Evolutionary conservation across 2,797 vertebrate genomes (phyloP).

Genomic region (Eutrigla gurnardus): DNA sequence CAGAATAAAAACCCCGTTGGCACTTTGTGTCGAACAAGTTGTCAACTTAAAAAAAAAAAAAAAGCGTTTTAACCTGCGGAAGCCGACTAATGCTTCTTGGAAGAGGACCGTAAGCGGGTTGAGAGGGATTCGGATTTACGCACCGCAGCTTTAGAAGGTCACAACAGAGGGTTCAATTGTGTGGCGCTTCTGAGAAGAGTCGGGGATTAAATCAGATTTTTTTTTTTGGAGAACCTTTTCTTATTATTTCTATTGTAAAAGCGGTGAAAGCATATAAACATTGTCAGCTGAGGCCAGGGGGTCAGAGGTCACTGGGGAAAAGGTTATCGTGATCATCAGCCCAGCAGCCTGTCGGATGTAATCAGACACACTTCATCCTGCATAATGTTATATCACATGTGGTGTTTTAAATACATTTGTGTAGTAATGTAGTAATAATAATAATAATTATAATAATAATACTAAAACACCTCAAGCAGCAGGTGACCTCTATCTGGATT

Average conservation of each 20-base stretch:
- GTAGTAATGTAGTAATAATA: not conserved
- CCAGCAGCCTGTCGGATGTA: constrained; percentile 25
- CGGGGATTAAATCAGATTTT: constrained; percentile 54
- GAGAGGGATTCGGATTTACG: constrained; percentile 61
- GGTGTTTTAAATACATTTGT: not conserved
- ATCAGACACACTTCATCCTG: not conserved
- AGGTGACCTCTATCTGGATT: not conserved
- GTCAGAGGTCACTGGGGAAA: constrained; percentile 46
- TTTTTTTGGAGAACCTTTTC: constrained; percentile 42
- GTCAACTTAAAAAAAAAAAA: constrained; percentile 15
- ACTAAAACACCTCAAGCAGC: not conserved
- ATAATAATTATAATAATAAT: not conserved
- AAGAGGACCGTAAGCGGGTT: constrained; percentile 50
- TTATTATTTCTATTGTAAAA: constrained; percentile 46
- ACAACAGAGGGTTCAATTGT: constrained; percentile 72
- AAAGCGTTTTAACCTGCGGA: constrained; percentile 17
- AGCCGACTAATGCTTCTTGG: constrained; percentile 40
- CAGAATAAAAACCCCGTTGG: constrained; percentile 8
- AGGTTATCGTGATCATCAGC: constrained; percentile 26
- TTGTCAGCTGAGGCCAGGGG: constrained; percentile 40
- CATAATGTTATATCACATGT: not conserved
- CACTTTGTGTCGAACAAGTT: constrained; percentile 11
- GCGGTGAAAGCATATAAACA: constrained; percentile 37
- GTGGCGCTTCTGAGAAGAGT: constrained; percentile 41
- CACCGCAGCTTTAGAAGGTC: constrained; percentile 62